Conservation (phyloP, 2,113 vertebrate species). For the Crotalus viridis region DNA sequence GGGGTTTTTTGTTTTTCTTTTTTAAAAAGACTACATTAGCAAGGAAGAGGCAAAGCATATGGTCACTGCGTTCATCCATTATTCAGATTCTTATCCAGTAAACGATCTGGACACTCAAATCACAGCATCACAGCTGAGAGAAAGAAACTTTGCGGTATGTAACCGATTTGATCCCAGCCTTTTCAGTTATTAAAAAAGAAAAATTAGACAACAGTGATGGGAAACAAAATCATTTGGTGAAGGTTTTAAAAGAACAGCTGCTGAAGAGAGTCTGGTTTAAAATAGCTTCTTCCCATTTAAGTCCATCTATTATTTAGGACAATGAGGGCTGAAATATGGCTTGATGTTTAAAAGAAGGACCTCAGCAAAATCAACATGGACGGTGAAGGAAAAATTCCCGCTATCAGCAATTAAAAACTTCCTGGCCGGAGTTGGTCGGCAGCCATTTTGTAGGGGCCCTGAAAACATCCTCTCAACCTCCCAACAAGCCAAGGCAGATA, state of each 20-base stretch:
- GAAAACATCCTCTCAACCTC: background rate
- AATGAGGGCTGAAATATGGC: background rate
- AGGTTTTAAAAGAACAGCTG: background rate
- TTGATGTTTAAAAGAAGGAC: background rate
- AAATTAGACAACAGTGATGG: background rate
- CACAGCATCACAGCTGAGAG: background rate
- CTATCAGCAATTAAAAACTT: background rate
- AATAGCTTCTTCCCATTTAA: background rate
- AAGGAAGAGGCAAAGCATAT: background rate
- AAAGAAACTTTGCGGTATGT: background rate
- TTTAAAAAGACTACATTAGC: background rate
- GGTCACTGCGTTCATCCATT: background rate
- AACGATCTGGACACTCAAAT: background rate
- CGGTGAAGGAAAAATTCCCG: background rate
- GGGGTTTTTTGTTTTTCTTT: background rate
- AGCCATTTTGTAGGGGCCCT: background rate
- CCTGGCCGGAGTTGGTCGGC: background rate
- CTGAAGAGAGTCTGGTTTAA: background rate
- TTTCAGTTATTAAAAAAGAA: background rate
- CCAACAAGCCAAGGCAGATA: background rate
- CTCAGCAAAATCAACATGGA: background rate
- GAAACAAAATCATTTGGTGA: background rate
- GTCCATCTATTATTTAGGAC: background rate
- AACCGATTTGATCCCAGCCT: background rate
- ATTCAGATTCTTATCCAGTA: background rate